Conservation (phyloP, 2,888 invertebrate species). For the Hemaris fuciformis region DNA sequence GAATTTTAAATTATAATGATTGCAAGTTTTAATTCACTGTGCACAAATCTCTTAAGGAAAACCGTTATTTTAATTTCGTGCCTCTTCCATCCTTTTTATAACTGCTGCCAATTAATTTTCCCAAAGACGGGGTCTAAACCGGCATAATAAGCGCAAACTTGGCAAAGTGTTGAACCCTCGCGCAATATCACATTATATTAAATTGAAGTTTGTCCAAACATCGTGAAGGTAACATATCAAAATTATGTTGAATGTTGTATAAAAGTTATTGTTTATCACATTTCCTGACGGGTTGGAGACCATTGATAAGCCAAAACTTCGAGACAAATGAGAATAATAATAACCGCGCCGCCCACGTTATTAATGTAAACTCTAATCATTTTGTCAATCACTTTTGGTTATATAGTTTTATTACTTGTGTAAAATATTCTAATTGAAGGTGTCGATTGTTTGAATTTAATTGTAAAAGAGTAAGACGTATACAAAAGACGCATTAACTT, state of each 20-base stretch:
- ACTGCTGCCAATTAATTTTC: not conserved
- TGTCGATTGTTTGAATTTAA: no score
- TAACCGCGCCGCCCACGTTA: not conserved
- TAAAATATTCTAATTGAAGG: not conserved
- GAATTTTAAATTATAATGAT: not conserved
- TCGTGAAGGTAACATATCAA: not conserved
- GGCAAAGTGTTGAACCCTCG: not conserved
- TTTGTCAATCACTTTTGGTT: not conserved
- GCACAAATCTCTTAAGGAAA: not conserved
- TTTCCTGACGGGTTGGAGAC: not conserved
- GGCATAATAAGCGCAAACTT: slow-evolving; percentile 1
- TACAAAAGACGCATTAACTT: no score
- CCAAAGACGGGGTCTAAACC: not conserved
- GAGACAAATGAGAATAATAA: not conserved
- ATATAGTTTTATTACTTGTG: not conserved
- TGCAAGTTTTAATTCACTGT: not conserved
- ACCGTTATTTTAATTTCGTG: not conserved
- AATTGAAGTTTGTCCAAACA: not conserved
- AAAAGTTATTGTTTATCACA: not conserved
- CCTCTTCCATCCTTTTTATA: slow-evolving; percentile 1
- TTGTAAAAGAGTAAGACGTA: no score
- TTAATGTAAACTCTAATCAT: not conserved
- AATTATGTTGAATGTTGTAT: not conserved
- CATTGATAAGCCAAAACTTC: not conserved
- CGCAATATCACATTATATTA: not conserved